phyloP scores from a whole-genome alignment of 2,797 vertebrate genomes.

The Dermochelys coriacea region DNA sequence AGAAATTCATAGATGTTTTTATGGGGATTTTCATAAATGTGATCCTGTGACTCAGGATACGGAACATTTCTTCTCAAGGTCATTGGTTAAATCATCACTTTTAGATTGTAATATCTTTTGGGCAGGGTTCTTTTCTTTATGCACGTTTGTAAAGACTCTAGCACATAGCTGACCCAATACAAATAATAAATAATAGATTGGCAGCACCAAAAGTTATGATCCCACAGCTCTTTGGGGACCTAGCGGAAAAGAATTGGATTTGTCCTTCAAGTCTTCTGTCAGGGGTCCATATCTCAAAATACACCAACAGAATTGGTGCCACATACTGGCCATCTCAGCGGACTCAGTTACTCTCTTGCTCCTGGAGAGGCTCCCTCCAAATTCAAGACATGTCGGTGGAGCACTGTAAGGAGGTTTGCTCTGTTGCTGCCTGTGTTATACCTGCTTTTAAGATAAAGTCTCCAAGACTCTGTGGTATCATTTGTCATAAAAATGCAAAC shows the following conservation, averaged over 20 bases:
- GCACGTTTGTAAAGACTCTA: background rate
- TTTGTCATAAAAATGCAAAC: background rate
- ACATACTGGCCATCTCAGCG: background rate
- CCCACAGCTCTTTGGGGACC: background rate
- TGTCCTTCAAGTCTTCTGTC: background rate
- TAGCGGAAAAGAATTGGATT: background rate
- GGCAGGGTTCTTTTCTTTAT: background rate
- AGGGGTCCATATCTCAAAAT: background rate
- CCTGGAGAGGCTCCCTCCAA: background rate
- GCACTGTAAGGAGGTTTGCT: background rate
- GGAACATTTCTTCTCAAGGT: background rate
- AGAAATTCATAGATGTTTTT: background rate
- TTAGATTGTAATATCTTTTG: conserved; percentile 15
- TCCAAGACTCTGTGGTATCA: background rate
- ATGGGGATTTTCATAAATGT: background rate
- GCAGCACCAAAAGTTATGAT: background rate
- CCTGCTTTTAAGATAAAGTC: background rate
- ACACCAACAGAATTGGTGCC: background rate
- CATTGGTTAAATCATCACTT: conserved; percentile 4
- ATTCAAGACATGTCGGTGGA: background rate
- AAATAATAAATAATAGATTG: background rate
- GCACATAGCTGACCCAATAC: background rate
- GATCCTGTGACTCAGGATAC: background rate
- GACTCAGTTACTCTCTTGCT: background rate
- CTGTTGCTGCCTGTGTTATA: background rate